A percentile compares a stretch with the other conserved stretches of the same genome.
Evolutionary conservation across 2,888 invertebrate species (phyloP).

Genomic region (Melolontha melolontha): DNA sequence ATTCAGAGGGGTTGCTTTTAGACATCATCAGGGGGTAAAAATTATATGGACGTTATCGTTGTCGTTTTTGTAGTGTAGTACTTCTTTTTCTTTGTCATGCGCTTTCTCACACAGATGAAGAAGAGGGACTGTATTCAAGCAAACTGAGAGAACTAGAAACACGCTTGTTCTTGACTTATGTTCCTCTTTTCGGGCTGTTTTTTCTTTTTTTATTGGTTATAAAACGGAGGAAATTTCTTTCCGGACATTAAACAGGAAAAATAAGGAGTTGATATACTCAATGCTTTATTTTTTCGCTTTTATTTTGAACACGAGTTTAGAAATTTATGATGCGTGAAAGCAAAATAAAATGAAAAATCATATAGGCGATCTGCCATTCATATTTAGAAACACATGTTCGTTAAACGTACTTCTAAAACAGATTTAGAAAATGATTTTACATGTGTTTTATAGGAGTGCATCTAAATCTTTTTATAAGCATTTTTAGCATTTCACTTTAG

Average conservation of each 20-base stretch:
- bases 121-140: too few relatives aligned
- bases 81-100: neutral
- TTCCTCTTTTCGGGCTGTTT: neutral
- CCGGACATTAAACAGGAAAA: conserved; percentile 21
- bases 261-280: conserved; percentile 5
- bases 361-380: too few relatives aligned
- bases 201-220: conserved; percentile 23
- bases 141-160: too few relatives aligned
- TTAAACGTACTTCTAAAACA: too few relatives aligned
- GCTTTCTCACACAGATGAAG: too few relatives aligned
- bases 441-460: too few relatives aligned
- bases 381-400: too few relatives aligned
- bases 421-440: too few relatives aligned
- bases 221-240: conserved; percentile 13
- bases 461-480: too few relatives aligned
- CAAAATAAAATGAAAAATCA: conserved; percentile 7
- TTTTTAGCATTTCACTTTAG: too few relatives aligned
- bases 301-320: conserved; percentile 7
- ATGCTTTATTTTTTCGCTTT: neutral
- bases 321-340: conserved; percentile 1
- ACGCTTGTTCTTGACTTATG: neutral
- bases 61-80: conserved; percentile 7
- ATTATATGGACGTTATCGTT: conserved; percentile 7
- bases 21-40: conserved; percentile 22
- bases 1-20: conserved; percentile 9